Evolutionary conservation across 1,140 invertebrate genomes (phyloP).

Genomic region (Drosophila rufa): DNA sequence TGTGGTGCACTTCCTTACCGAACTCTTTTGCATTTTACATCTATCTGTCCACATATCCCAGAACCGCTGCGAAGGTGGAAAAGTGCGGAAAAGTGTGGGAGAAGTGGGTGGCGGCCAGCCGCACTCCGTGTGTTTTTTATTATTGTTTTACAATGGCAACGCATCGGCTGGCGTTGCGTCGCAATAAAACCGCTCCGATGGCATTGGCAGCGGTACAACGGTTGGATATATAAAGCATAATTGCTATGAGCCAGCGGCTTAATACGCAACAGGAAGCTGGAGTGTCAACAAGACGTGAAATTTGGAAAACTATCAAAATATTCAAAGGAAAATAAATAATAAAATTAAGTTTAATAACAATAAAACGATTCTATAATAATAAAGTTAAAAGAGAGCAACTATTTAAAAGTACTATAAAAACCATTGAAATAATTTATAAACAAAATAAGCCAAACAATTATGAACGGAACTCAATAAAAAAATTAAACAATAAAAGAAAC

Average conservation of each 20-base stretch:
- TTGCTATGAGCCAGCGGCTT: constrained; percentile 63
- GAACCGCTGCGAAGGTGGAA: constrained; percentile 49
- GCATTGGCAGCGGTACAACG: constrained; percentile 39
- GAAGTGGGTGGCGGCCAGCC: constrained; percentile 10
- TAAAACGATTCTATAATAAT: not conserved
- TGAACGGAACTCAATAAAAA: not conserved
- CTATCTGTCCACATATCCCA: constrained; percentile 35
- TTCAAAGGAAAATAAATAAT: not conserved
- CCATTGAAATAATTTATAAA: not conserved
- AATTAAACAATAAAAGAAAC: constrained; percentile 1
- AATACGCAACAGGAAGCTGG: constrained; percentile 71
- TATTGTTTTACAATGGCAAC: constrained; percentile 72
- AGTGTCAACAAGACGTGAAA: constrained; percentile 55
- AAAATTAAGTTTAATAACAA: not conserved
- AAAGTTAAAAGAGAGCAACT: too few relatives aligned
- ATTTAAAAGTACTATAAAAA: not conserved
- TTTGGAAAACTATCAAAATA: not conserved
- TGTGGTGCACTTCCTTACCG: constrained; percentile 52
- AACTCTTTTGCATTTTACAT: constrained; percentile 73
- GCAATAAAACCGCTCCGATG: constrained; percentile 69
- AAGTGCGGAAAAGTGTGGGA: constrained; percentile 4
- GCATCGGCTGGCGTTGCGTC: constrained; percentile 53
- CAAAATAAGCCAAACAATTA: constrained; percentile 3
- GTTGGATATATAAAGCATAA: constrained; percentile 74
- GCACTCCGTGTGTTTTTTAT: constrained; percentile 31